Evolutionary conservation across 1,140 invertebrate genomes (phyloP).

Genomic region (Heliconius congener): DNA sequence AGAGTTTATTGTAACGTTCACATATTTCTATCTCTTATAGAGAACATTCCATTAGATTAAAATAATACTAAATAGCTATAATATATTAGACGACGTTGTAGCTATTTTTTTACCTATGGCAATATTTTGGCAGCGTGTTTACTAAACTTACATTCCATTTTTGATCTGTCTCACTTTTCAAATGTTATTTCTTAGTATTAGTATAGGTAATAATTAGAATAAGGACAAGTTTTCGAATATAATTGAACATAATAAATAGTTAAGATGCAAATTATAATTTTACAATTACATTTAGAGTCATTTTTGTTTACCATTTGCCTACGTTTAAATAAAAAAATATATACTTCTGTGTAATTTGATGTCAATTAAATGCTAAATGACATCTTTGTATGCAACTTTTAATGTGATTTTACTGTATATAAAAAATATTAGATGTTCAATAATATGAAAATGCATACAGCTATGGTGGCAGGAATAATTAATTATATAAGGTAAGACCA

Average conservation of each 20-base stretch:
- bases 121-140: background rate
- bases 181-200: conserved; percentile 6
- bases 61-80: background rate
- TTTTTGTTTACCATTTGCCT: no score
- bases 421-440: background rate
- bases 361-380: background rate
- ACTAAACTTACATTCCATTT: background rate
- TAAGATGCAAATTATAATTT: no score
- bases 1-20: no score
- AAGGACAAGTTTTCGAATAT: background rate
- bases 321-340: no score
- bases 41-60: no score
- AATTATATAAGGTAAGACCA: background rate
- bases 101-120: conserved; percentile 2
- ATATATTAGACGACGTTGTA: background rate
- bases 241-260: background rate
- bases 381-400: background rate
- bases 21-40: no score
- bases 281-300: no score
- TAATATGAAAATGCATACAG: background rate
- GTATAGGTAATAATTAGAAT: background rate
- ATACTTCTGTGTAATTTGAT: no score
- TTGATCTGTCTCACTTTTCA: background rate
- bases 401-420: background rate
- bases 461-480: background rate